phyloP scores from a whole-genome alignment of 2,797 vertebrate genomes.

The Urophycis tenuis region DNA sequence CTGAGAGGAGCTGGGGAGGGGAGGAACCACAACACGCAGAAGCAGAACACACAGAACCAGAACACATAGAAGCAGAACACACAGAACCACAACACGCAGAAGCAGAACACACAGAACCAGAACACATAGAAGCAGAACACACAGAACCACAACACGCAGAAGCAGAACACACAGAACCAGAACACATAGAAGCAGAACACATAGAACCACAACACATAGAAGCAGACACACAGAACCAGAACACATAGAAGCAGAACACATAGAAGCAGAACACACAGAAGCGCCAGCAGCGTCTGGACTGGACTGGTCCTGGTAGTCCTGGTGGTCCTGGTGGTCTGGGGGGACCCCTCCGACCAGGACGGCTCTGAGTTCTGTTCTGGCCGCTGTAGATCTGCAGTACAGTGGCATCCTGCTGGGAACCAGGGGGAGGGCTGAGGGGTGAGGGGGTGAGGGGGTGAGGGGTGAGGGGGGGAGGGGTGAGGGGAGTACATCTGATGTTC shows the following conservation, averaged over 20 bases:
- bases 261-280: background rate
- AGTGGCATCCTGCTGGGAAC: constrained; percentile 51
- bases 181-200: background rate
- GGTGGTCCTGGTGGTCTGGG: no score
- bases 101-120: background rate
- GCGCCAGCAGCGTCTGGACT: no score
- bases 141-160: background rate
- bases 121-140: background rate
- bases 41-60: background rate
- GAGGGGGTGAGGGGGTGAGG: constrained; percentile 64
- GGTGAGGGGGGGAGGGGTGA: constrained; percentile 42
- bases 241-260: background rate
- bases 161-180: background rate
- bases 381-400: constrained; percentile 39
- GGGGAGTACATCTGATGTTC: constrained; percentile 60
- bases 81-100: background rate
- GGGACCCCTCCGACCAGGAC: no score
- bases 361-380: background rate
- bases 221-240: background rate
- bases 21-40: background rate
- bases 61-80: background rate
- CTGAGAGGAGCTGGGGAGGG: no score
- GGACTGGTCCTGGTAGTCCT: no score
- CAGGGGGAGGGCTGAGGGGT: constrained; percentile 61
- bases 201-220: background rate